These are phyloP conservation scores for Popillia japonica DNA, from an alignment of 1,140 invertebrate species.

Conservation along the genomic window DNA sequence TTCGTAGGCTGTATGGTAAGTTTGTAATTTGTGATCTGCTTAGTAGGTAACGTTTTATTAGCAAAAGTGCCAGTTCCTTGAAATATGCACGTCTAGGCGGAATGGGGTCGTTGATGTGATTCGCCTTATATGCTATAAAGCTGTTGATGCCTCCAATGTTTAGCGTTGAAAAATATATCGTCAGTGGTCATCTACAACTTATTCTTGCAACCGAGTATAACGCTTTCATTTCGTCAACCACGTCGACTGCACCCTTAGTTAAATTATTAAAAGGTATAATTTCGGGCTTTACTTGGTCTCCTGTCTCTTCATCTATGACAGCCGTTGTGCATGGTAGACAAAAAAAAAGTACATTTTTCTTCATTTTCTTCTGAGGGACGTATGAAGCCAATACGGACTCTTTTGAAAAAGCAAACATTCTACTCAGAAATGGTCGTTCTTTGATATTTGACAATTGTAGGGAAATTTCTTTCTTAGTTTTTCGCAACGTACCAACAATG, in stretches of 20 bases:
- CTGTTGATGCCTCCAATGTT: constrained; percentile 11
- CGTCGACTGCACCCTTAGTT: background rate
- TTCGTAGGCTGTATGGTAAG: background rate
- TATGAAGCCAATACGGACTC: constrained; percentile 48
- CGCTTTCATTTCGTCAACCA: background rate
- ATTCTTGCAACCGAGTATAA: background rate
- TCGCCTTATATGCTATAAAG: background rate
- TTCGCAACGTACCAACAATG: background rate
- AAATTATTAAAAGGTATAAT: background rate
- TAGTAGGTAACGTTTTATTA: background rate
- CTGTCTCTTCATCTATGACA: background rate
- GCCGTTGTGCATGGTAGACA: background rate
- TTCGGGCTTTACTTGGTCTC: background rate
- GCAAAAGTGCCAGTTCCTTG: background rate
- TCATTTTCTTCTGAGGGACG: constrained; percentile 43
- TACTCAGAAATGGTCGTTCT: constrained; percentile 34
- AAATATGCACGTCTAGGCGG: background rate
- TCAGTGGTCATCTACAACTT: constrained; percentile 4
- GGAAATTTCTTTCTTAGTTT: background rate
- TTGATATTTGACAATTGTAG: background rate
- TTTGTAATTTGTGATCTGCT: background rate
- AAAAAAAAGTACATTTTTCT: constrained; percentile 22
- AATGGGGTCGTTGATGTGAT: background rate
- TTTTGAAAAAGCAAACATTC: constrained; percentile 49
- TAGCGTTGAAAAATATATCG: constrained; percentile 21